Evolutionary conservation across 2,113 vertebrate genomes (phyloP), one percentile per base, ranked within the genome.

Genomic region (Pipra filicauda): DNA sequence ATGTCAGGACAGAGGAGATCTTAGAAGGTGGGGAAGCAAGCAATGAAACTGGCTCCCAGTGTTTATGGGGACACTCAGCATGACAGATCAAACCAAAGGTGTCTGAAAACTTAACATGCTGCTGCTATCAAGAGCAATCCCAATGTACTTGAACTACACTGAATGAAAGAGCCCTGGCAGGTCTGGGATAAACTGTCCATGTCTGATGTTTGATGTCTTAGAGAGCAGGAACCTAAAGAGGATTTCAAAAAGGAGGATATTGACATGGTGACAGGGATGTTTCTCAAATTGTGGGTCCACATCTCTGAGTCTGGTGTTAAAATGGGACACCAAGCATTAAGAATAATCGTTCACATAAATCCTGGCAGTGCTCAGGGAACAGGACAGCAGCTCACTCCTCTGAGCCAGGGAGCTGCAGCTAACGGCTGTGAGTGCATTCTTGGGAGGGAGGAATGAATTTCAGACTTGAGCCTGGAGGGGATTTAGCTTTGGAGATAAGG

Each of bases 351-450:
- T 76, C 74, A 48, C 57, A 85, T 86, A 93, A 91, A 86, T 84
- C 73, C 80, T 84, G 39, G 33, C n/a, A 33, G 31, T 26, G 22
- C 31, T 85, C 27, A 37, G 65, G 62, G 44, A 83, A 10, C 8
- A 52, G 39, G 31, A 46, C 33, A 82, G 54, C 12, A 64, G 0
- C 37, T 91, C 41, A 1, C 26, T 73, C 31, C 65, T 73, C 49
- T 0, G 3, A 65, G 62, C 6, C 65, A 65, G n/a, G 17, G 24
- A 78, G 44, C 33, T 93, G 73, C 33, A 62, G 35, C 6, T 18
- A 31, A 31, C 0, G 7, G 33, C 61, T 84, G 61, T 1, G 2
- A 74, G n/a, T 2, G 1, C 12, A 9, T 2, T 1, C 7, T 2
- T 4, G 23, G 12, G 48, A 69, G 22, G 0, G 8, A 88, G 62